Evolutionary conservation across 2,113 vertebrate genomes (phyloP), one percentile per base, ranked within the genome.

Genomic region (Stigmatopora argus): DNA sequence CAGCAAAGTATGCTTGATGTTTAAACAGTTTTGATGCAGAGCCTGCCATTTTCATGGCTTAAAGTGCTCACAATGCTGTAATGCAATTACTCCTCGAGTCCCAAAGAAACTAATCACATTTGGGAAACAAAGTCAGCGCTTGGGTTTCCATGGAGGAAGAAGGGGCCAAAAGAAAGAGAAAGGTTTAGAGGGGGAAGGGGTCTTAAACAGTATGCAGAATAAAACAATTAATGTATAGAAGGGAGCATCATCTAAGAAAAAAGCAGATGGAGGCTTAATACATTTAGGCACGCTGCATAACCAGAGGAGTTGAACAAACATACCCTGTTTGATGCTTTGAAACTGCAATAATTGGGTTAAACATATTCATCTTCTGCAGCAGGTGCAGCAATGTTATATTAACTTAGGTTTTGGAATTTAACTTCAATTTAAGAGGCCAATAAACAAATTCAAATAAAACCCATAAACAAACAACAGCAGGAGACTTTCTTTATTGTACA

Each of bases 91-190:
- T 83, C 81, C 67, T 69, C 52, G 80, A 82, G 85, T 80, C 79
- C 83, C 79, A 61, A 78, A 77, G 83, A 79, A 78, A 79, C 82
- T 92, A 91, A 92, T 92, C 91, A 89, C 90, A 91, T 92, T 91
- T 84, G 67, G 87, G 78, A 86, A 90, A 91, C 89, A 92, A 91
- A 90, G 85, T 86, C 78, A 71, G 86, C 78, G 71, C 76, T 56
- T 65, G 85, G 86, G 81, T 89, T 90, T 87, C 81, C 84, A 56
- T 56, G 83, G 77, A 83, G 86, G 86, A 82, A 79, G 86, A 83
- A 76, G 76, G 69, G 70, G 73, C 75, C 55, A 47, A 78, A 78
- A 84, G 73, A 84, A 87, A 78, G 71, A 73, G 72, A 68, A 46
- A 47, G 62, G 17, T 59, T 61, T 46, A 31, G 69, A 60, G 65